These are phyloP conservation scores for Formica selysi DNA, from an alignment of 1,140 invertebrate species.

Conservation along the genomic window DNA sequence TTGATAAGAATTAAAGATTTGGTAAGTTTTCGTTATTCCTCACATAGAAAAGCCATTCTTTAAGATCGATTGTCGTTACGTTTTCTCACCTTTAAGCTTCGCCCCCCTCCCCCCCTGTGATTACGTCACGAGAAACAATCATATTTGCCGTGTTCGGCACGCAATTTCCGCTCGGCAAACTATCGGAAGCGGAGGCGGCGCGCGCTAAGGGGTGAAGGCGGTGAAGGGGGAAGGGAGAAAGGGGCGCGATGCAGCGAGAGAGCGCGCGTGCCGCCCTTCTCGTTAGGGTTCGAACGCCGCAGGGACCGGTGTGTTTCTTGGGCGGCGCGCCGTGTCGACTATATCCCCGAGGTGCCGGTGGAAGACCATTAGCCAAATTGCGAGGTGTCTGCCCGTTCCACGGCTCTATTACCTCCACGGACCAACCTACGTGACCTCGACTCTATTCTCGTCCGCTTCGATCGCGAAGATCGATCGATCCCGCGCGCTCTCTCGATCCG, in stretches of 20 bases:
- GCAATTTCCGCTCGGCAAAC: slow-evolving; percentile 65
- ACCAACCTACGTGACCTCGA: slow-evolving; percentile 40
- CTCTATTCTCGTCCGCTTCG: slow-evolving; percentile 53
- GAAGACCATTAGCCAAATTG: slow-evolving; percentile 85
- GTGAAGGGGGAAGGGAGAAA: neutral
- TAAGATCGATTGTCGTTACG: neutral
- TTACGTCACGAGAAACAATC: slow-evolving; percentile 47
- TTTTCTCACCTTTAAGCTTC: neutral
- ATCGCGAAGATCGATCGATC: slow-evolving; percentile 57
- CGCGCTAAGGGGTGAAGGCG: neutral
- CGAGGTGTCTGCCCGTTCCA: slow-evolving; percentile 84
- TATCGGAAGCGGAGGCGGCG: slow-evolving; percentile 58
- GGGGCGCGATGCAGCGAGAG: slow-evolving; percentile 7
- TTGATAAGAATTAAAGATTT: neutral
- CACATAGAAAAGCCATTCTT: neutral
- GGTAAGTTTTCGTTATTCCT: too few species aligned
- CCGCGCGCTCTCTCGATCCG: slow-evolving; percentile 39
- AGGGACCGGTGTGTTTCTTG: slow-evolving; percentile 53
- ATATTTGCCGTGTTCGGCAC: slow-evolving; percentile 53
- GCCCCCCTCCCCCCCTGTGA: neutral
- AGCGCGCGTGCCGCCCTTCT: slow-evolving; percentile 64
- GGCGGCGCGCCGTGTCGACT: slow-evolving; percentile 49
- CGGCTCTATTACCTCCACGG: slow-evolving; percentile 82
- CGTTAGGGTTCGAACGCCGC: slow-evolving; percentile 40
- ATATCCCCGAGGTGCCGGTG: slow-evolving; percentile 75